Conservation (phyloP, 2,888 invertebrate genomes). For the Eupelmus urozonus region DNA sequence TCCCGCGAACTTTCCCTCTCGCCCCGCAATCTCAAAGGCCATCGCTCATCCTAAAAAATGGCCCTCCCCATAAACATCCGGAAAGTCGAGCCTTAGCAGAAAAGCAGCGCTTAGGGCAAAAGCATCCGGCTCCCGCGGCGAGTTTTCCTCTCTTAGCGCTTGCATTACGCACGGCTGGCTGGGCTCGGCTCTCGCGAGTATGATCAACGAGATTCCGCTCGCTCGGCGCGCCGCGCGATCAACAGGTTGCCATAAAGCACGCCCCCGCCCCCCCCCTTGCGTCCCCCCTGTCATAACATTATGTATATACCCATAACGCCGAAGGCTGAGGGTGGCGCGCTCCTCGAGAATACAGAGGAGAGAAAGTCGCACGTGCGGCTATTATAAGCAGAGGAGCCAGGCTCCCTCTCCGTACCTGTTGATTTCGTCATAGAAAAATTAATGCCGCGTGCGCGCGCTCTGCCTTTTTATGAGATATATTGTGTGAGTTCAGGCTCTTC, state of each 20-base stretch:
- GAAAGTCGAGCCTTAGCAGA: too few relatives aligned
- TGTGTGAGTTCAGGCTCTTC: background rate
- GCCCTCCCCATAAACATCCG: too few relatives aligned
- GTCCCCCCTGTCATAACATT: constrained; percentile 56
- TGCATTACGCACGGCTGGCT: constrained; percentile 37
- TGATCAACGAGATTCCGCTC: constrained; percentile 49
- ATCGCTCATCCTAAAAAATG: too few relatives aligned
- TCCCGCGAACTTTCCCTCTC: too few relatives aligned
- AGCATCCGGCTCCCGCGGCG: constrained; percentile 44
- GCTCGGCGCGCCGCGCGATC: constrained; percentile 43
- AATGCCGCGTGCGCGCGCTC: background rate
- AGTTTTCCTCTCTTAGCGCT: constrained; percentile 1
- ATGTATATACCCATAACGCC: constrained; percentile 37
- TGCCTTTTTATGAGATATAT: constrained; percentile 31
- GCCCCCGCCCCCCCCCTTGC: background rate
- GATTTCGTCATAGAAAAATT: constrained; percentile 48
- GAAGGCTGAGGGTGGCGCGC: constrained; percentile 29
- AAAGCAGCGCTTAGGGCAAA: too few relatives aligned
- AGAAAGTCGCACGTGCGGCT: background rate
- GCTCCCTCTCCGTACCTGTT: too few relatives aligned
- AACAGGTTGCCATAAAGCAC: constrained; percentile 61
- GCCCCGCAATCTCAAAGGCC: too few relatives aligned
- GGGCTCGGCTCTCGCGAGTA: constrained; percentile 27
- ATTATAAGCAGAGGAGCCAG: too few relatives aligned
- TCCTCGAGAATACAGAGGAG: background rate